Evolutionary conservation across 1,140 invertebrate species (phyloP), one percentile per base, ranked within the genome.

Genomic region (Drosophila watanabei): DNA sequence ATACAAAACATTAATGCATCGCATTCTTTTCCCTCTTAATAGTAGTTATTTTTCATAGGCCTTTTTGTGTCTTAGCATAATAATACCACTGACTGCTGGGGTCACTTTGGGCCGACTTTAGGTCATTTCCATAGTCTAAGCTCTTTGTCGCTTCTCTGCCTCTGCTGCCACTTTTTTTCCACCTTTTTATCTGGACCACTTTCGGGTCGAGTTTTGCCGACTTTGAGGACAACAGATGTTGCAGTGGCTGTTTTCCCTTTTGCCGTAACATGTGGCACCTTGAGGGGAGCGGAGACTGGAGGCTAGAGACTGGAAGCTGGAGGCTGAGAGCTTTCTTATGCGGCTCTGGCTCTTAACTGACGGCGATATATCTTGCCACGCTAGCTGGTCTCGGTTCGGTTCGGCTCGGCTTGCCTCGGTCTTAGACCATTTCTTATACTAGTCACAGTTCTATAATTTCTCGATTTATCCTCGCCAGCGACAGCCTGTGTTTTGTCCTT

Each of bases 401-500:
- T 48, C 45, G 51, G 11, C 5, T 24, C 7, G 14, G 11, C 5
- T 39, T 14, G 14, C 4, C 4, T 37, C 35, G 46, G 60, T 62
- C 76, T 75, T 77, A 82, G 82, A 79, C 86, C 75, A 90, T 90
- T 86, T 91, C 87, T 91, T 90, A 91, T 86, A 82, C 87, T 82
- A 90, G 86, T 90, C 86, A 90, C 86, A 90, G 87, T 90, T 90
- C 86, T 90, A 90, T 90, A 90, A 90, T 90, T 90, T 90, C 82
- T 90, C 86, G 86, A 90, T 90, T 90, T 90, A 90, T 90, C 85
- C 77, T 80, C 70, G 52, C 32, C 80, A 80, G 75, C 68, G 75
- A 54, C 79, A 71, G 75, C 85, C 65, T 77, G 63, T 80, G 69
- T 80, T 75, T 73, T 73, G 69, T 75, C 80, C 73, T 63, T 58